These are phyloP conservation scores for Brachionus plicatilis DNA, from an alignment of 1,140 invertebrate species.

Conservation along the genomic window DNA sequence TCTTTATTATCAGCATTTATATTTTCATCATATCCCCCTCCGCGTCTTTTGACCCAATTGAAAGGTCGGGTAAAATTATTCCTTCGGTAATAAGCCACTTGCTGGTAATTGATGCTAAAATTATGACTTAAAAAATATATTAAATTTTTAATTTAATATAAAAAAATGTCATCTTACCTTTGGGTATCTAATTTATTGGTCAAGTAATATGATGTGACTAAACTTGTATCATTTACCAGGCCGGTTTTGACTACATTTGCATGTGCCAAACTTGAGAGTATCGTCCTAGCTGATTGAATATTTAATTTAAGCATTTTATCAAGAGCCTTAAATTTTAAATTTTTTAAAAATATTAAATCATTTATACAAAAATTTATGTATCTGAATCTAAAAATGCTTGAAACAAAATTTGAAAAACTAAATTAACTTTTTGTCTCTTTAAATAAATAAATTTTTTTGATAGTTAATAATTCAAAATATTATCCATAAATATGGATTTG, in stretches of 20 bases:
- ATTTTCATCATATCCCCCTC: constrained; percentile 59
- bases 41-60: constrained; percentile 28
- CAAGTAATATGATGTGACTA: background rate
- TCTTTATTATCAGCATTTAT: constrained; percentile 72
- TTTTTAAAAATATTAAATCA: background rate
- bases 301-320: constrained; percentile 18
- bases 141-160: background rate
- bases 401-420: background rate
- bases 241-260: background rate
- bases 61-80: constrained; percentile 11
- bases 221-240: background rate
- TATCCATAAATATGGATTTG: no score
- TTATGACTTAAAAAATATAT: background rate
- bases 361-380: background rate
- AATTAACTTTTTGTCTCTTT: background rate
- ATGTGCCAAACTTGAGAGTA: background rate
- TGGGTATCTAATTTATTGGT: background rate
- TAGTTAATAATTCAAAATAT: background rate
- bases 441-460: background rate
- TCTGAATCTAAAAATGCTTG: background rate
- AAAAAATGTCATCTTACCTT: background rate
- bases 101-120: background rate
- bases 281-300: constrained; percentile 1
- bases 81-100: constrained; percentile 20
- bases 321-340: background rate